Conservation (phyloP, 2,888 invertebrate species). For the Cephus spinipes region DNA sequence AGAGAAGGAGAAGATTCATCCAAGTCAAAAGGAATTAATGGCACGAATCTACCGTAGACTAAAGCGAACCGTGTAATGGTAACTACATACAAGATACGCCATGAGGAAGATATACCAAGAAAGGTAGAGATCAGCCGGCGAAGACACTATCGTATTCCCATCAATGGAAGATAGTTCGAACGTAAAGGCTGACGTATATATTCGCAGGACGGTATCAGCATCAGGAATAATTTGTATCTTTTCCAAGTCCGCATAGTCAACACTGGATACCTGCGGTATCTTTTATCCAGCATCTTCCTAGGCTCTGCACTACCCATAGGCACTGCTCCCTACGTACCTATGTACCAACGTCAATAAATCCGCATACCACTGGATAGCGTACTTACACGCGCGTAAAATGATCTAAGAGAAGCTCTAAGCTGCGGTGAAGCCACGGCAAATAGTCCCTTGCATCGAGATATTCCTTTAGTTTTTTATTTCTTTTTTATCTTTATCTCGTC, state of each 20-base stretch:
- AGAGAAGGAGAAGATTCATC: conserved; percentile 5
- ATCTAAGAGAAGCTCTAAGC: not conserved
- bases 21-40: conserved; percentile 8
- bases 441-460: not conserved
- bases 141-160: not conserved
- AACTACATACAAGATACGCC: not conserved
- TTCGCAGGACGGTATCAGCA: not conserved
- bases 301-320: not conserved
- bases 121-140: not conserved
- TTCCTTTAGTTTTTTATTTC: not conserved
- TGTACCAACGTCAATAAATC: not conserved
- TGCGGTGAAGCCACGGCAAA: not conserved
- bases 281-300: not conserved
- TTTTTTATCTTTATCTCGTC: not conserved
- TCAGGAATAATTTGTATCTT: not conserved
- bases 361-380: not conserved
- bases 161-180: not conserved
- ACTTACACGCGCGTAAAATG: not conserved
- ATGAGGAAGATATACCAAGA: not conserved
- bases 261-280: not conserved
- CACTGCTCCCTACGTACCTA: not conserved
- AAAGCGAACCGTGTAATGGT: not conserved
- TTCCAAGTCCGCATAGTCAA: not conserved
- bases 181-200: not conserved
- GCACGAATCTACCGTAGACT: not conserved